Base-by-base conservation (phyloP, 2,113 vertebrate genomes). In the Cinclus mexicanus region DNA sequence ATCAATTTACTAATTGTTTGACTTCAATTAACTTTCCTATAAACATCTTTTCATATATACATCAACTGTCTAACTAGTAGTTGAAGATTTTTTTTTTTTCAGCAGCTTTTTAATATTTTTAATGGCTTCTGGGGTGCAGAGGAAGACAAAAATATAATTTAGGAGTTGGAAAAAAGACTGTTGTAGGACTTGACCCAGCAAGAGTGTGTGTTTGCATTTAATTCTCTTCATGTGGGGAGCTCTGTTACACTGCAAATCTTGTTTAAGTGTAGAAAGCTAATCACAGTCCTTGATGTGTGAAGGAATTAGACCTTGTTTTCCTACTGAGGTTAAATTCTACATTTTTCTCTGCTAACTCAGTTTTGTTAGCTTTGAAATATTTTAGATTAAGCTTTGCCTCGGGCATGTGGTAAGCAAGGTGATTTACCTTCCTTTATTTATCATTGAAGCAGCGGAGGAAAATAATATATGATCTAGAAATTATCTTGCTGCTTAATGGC, bases 341-440 rank as follows among this genome's bases (percentile, higher is more conserved):
- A 42, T 80, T 88, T 87, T 93, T 81, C 33, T 72, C 50, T 84
- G 35, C 33, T 86, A 79, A 57, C 70, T 92, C 22, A 56, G 26
- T 95, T 93, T 74, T 71, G 61, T 77, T 85, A 83, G 23, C 50
- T 93, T 67, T 86, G 81, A 95, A 93, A 77, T 85, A 71, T 60
- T 80, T 93, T 46, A 78, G 20, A 76, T 78, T 61, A 42, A 41
- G 7, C 26, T 93, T 84, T 92, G 49, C 59, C 75, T 85, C 59
- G 87, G 65, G 74, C 35, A 83, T 44, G 52, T 53, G 22, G 33
- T 52, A 81, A 82, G 52, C 33, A 88, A 83, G 70, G 83, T 94
- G 69, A 82, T 95, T 72, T 95, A 74, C 69, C 35, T 95, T 76
- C 46, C 28, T 94, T 87, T 94, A 76, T 92, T 79, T 93, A 57